Evolutionary conservation across 2,888 invertebrate genomes (phyloP), one percentile per base, ranked within the genome.

Genomic region (Endotricha flammealis): DNA sequence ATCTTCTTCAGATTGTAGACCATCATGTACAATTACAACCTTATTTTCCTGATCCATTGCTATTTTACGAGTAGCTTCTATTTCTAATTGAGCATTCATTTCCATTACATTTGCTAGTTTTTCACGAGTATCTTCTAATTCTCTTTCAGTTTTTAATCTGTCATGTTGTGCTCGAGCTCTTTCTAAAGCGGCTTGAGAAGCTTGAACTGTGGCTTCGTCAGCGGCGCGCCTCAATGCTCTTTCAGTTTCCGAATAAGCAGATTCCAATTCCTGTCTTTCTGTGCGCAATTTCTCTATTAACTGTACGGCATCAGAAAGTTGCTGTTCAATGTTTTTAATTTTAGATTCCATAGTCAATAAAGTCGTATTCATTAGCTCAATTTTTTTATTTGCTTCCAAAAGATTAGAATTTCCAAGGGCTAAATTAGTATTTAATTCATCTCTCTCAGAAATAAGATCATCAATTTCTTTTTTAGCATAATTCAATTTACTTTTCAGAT

Each of bases 111-210:
- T 48, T 0, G 72, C 53, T 12, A 86, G 57, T 41, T 89, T 87
- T 38, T 88, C 86, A 38, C 88, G 85, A 5, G 88, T 71, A 44
- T 89, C 89, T 48, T 89, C 87, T 7, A 91, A 54, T 56, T 91
- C 90, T 49, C 90, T 87, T 64, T 94, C 93, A 16, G 93, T 64
- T 12, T 88, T 86, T 13, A 91, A 59, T 47, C 91, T 91, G 29
- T 94, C 93, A 46, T 92, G 92, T 36, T 90, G 89, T 2, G 92
- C 87, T 48, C 92, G 91, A 0, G 92, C 92, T 53, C 93, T 90
- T 53, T 95, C 94, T 22, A 93, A 77, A 1, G 92, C 89, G 0
- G 91, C 90, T 60, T 93, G 91, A 0, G 94, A 94, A 11, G 92
- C 91, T 44, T 91, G 90, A n/a, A 94, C 79, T 0, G 91, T 91